phyloP scores from a whole-genome alignment of 2,888 invertebrate genomes.

The Drosophila pegasa region DNA sequence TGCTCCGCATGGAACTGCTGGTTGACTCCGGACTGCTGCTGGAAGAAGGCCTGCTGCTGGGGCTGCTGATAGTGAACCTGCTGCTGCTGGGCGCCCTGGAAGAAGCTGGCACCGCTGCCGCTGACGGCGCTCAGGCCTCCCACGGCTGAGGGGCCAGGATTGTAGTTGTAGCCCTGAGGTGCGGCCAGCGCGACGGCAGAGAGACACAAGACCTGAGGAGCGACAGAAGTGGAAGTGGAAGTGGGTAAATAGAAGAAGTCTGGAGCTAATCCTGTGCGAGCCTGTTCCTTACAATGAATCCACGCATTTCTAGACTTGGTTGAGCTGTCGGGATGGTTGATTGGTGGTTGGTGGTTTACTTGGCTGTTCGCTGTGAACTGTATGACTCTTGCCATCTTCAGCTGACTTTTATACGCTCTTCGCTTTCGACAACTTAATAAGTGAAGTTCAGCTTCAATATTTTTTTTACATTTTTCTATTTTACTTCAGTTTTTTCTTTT shows the following conservation, averaged over 20 bases:
- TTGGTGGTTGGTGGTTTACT: slow-evolving; percentile 49
- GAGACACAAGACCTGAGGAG: slow-evolving; percentile 79
- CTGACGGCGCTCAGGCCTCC: slow-evolving; percentile 51
- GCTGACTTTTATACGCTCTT: slow-evolving; percentile 75
- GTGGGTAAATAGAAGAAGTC: not conserved
- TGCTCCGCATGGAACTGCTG: slow-evolving; percentile 53
- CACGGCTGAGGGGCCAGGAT: slow-evolving; percentile 59
- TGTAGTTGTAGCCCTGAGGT: slow-evolving; percentile 84
- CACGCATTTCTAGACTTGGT: slow-evolving; percentile 83
- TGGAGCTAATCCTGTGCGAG: slow-evolving; percentile 14
- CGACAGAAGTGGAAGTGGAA: not conserved
- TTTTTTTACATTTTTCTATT: slow-evolving; percentile 20
- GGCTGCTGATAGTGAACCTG: slow-evolving; percentile 35
- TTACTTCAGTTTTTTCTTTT: slow-evolving; percentile 26
- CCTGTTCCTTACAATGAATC: slow-evolving; percentile 81
- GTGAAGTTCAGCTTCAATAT: slow-evolving; percentile 61
- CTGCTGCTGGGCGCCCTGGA: slow-evolving; percentile 52
- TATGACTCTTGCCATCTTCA: slow-evolving; percentile 57
- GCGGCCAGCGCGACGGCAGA: slow-evolving; percentile 79
- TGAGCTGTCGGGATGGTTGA: slow-evolving; percentile 66
- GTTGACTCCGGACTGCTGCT: slow-evolving; percentile 45
- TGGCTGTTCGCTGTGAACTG: slow-evolving; percentile 77
- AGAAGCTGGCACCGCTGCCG: slow-evolving; percentile 46
- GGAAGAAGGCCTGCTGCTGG: slow-evolving; percentile 56
- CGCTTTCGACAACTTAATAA: slow-evolving; percentile 63